phyloP scores from a whole-genome alignment of 2,888 invertebrate species.

The Erebia epiphron region DNA sequence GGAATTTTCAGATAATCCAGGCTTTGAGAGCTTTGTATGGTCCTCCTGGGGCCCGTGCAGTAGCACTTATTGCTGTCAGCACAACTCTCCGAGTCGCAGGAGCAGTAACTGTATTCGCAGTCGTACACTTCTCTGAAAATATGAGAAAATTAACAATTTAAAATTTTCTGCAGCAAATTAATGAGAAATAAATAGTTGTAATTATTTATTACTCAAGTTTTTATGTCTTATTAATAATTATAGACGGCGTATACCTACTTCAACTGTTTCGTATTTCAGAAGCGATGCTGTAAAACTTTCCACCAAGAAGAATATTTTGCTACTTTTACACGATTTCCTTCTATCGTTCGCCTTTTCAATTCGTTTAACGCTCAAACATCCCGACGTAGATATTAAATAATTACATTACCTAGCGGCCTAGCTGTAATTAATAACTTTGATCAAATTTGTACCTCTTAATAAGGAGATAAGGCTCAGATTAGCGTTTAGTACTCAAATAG shows the following conservation, averaged over 20 bases:
- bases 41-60: conserved; percentile 79
- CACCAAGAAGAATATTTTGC: no score
- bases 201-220: no score
- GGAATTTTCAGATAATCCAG: conserved; percentile 81
- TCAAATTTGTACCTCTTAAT: conserved; percentile 51
- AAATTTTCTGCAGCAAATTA: no score
- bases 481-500: conserved; percentile 44
- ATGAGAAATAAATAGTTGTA: no score
- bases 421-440: conserved; percentile 27
- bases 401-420: conserved; percentile 30
- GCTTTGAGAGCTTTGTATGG: conserved; percentile 73
- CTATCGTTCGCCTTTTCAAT: conserved; percentile 10
- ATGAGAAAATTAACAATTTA: background rate
- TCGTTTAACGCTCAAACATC: conserved; percentile 15
- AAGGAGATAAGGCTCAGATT: conserved; percentile 31
- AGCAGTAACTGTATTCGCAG: conserved; percentile 84
- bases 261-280: no score
- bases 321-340: conserved; percentile 1
- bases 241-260: no score
- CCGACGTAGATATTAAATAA: conserved; percentile 29
- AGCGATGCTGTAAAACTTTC: no score
- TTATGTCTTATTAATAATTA: no score
- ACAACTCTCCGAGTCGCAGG: conserved; percentile 93
- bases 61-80: conserved; percentile 94
- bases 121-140: conserved; percentile 64